phyloP scores from a whole-genome alignment of 2,888 invertebrate species.

The Cyclophora punctaria region DNA sequence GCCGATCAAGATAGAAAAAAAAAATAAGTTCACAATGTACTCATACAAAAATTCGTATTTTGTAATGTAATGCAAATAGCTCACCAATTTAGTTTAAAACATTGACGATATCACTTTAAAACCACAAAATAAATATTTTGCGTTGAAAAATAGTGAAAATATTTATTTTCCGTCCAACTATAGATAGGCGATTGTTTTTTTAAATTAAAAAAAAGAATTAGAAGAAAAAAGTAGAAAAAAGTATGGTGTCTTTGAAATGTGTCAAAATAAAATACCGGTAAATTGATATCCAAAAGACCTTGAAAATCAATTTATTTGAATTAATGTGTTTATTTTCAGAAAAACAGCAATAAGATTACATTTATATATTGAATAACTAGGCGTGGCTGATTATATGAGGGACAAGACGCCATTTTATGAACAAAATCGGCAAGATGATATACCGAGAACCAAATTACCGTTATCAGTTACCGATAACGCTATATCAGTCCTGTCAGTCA shows the following conservation, averaged over 20 bases:
- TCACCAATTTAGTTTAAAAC: not conserved
- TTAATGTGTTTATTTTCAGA: no score
- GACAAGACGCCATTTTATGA: slow-evolving; percentile 37
- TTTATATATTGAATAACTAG: not conserved
- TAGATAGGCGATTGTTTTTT: slow-evolving; percentile 64
- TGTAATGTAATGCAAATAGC: not conserved
- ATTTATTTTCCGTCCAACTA: slow-evolving; percentile 26
- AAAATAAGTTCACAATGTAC: slow-evolving; percentile 23
- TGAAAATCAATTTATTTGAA: no score
- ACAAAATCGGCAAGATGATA: no score
- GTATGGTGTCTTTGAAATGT: slow-evolving; percentile 39
- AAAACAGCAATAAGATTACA: no score
- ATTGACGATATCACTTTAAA: no score
- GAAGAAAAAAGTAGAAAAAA: slow-evolving; percentile 43
- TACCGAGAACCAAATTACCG: no score
- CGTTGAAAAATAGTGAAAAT: slow-evolving; percentile 11
- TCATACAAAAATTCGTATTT: slow-evolving; percentile 1
- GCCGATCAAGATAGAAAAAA: slow-evolving; percentile 27
- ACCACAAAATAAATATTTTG: not conserved
- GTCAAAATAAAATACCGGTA: slow-evolving; percentile 24
- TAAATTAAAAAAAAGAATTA: slow-evolving; percentile 47
- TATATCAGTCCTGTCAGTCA: no score
- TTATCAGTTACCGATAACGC: no score
- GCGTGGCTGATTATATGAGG: slow-evolving; percentile 15
- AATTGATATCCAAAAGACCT: slow-evolving; percentile 7